A percentile compares a stretch with the other conserved stretches of the same genome.
Conservation (phyloP, 1,140 invertebrate genomes). For the Orius insidiosus region DNA sequence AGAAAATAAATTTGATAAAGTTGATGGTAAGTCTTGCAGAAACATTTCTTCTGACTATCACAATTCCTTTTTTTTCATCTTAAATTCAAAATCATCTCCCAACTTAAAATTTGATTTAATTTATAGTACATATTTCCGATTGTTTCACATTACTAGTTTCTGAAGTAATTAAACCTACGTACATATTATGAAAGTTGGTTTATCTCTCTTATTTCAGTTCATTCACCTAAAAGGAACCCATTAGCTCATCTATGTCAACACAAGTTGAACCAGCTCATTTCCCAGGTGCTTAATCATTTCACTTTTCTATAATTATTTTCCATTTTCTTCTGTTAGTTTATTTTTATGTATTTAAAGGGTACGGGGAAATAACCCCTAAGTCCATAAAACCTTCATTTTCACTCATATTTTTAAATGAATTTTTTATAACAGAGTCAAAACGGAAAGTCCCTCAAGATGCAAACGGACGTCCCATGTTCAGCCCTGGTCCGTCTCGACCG, state of each 20-base stretch:
- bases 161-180: too few relatives aligned
- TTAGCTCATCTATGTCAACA: conserved; percentile 42
- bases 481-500: conserved; percentile 82
- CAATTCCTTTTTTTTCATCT: too few relatives aligned
- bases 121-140: too few relatives aligned
- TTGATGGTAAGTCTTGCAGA: conserved; percentile 4
- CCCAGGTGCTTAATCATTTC: conserved; percentile 28
- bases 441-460: conserved; percentile 13
- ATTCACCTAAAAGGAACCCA: conserved; percentile 16
- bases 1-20: neutral
- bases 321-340: too few relatives aligned
- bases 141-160: too few relatives aligned
- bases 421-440: conserved; percentile 15
- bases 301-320: conserved; percentile 5
- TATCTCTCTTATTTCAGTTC: neutral
- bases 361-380: too few relatives aligned
- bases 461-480: conserved; percentile 64
- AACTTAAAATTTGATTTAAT: too few relatives aligned
- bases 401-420: conserved; percentile 1
- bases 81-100: too few relatives aligned
- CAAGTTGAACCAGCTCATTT: conserved; percentile 68
- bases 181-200: too few relatives aligned
- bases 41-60: too few relatives aligned
- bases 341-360: too few relatives aligned
- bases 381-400: too few relatives aligned